Evolutionary conservation across 2,797 vertebrate genomes (phyloP).

Genomic region (Petrocephalus sullivani): DNA sequence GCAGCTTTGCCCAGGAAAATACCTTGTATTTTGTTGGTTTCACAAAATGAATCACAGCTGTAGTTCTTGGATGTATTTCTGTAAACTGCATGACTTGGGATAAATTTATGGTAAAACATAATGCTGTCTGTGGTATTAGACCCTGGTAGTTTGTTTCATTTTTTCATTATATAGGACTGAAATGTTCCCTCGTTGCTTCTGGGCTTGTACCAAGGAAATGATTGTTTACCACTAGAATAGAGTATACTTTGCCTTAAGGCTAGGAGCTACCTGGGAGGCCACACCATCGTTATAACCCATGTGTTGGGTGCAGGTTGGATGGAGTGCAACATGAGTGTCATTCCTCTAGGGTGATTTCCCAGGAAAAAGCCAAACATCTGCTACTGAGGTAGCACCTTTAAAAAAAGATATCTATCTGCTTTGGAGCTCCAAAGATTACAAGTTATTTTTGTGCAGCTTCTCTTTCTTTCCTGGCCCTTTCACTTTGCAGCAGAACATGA

Average conservation of each 20-base stretch:
- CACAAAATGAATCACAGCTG: not conserved
- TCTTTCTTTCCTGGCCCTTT: not conserved
- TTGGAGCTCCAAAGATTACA: not conserved
- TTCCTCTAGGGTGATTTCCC: not conserved
- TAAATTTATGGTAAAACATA: not conserved
- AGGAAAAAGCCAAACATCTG: not conserved
- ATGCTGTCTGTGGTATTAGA: not conserved
- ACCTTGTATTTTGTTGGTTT: not conserved
- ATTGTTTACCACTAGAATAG: not conserved
- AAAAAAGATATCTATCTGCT: not conserved
- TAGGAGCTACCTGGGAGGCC: not conserved
- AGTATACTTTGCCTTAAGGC: not conserved
- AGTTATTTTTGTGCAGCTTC: not conserved
- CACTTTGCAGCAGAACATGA: not conserved
- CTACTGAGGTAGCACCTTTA: not conserved
- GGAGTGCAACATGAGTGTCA: not conserved
- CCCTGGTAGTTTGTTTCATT: not conserved
- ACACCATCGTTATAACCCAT: not conserved
- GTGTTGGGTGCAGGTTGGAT: not conserved
- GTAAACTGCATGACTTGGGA: not conserved
- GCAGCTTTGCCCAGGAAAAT: not conserved
- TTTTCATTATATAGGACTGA: not conserved
- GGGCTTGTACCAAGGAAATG: not conserved
- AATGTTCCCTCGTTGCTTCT: not conserved
- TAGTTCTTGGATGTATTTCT: not conserved